Evolutionary conservation across 2,797 vertebrate genomes (phyloP), one percentile per base, ranked within the genome.

Genomic region (Allochrocebus solatus): DNA sequence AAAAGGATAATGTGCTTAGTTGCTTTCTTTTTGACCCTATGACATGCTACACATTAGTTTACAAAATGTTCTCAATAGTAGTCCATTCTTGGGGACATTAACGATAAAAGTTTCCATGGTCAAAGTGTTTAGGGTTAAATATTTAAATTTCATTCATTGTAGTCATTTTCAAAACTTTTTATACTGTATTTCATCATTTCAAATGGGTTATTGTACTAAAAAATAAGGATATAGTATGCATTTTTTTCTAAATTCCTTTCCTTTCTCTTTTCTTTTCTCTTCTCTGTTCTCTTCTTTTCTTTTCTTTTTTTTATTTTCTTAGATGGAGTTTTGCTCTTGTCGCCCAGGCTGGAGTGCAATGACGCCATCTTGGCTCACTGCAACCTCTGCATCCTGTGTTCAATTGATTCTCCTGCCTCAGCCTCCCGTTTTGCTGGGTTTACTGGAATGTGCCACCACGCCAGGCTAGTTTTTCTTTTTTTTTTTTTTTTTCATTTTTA

Each of bases 121-220:
- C 22, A 64, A 64, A 64, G 39, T 43, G 16, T 41, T 76, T 28
- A 70, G 41, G 16, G 14, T 61, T 43, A 22, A 39, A 79, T 26
- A 57, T 36, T 67, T n/a, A 59, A 39, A 59, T 81, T 78, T 76
- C 70, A 57, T 78, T 83, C 57, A 57, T 48, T 41, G 7, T 24
- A 61, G 64, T 19, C 19, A 89, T n/a, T 93, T 81, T 28, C 79
- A 46, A 57, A 57, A 41, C 82, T 41, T 80, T 74, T 87, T 59
- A 13, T 39, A 30, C 36, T 50, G 8, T 11, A 74, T 80, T 50
- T 24, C 8, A 36, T 64, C 19, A 70, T 76, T 93, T 33, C 9
- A 26, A 70, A 57, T 89, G 57, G 30, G 61, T 33, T 86, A 59
- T 41, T 7, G 4, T 36, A 76, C 43, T 64, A 22, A 50, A 41